These are phyloP conservation scores for Argyra leucocephala DNA, from an alignment of 2,888 invertebrate species.

Conservation along the genomic window DNA sequence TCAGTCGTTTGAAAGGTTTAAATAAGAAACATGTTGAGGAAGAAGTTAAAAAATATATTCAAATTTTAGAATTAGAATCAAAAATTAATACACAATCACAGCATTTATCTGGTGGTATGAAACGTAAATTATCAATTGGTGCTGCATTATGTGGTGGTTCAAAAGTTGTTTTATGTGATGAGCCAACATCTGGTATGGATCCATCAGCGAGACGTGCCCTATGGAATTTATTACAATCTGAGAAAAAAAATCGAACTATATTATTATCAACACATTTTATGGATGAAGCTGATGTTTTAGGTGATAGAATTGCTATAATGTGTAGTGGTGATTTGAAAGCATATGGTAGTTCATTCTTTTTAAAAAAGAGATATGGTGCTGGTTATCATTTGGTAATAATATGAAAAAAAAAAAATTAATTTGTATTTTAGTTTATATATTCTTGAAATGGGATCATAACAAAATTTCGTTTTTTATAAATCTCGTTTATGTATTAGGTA, in stretches of 20 bases:
- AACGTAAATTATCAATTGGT: slow-evolving; percentile 60
- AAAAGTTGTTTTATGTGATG: slow-evolving; percentile 39
- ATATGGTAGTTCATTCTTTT: slow-evolving; percentile 65
- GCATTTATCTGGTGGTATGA: slow-evolving; percentile 59
- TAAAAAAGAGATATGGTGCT: slow-evolving; percentile 74
- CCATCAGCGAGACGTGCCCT: slow-evolving; percentile 64
- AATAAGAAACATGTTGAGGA: slow-evolving; percentile 43
- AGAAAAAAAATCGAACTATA: slow-evolving; percentile 63
- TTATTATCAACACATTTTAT: slow-evolving; percentile 75
- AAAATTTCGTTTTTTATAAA: too few relatives aligned
- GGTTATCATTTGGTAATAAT: slow-evolving; percentile 60
- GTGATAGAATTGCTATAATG: slow-evolving; percentile 78
- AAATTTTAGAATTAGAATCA: slow-evolving; percentile 51
- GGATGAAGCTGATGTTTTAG: slow-evolving; percentile 75
- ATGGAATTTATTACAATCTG: slow-evolving; percentile 66
- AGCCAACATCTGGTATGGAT: slow-evolving; percentile 46
- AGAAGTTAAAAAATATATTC: slow-evolving; percentile 54
- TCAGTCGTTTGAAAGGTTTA: slow-evolving; percentile 59
- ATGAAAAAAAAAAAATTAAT: not conserved
- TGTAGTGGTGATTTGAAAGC: slow-evolving; percentile 67
- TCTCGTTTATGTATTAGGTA: too few relatives aligned
- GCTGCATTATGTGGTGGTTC: slow-evolving; percentile 65
- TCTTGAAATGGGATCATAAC: too few relatives aligned
- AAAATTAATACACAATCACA: slow-evolving; percentile 49
- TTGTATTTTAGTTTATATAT: too few relatives aligned